Percentiles rank a stretch among this genome's conserved stretches.
Conservation (phyloP, 2,797 vertebrate species). For the Pseudocheirus occidentalis region DNA sequence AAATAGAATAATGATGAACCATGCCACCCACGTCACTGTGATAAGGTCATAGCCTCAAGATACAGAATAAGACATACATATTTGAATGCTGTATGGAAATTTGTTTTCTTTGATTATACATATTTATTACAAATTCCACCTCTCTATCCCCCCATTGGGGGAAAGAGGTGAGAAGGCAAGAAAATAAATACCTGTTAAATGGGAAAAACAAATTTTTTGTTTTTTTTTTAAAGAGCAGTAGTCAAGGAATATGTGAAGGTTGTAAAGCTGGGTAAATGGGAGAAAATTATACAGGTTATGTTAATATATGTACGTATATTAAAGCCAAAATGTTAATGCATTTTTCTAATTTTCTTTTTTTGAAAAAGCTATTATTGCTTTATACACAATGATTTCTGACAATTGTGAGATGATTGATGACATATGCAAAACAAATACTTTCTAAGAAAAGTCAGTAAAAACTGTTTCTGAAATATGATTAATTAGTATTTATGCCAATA, state of each 20-base stretch:
- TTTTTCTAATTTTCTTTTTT: background rate
- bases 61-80: too few relatives aligned
- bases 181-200: background rate
- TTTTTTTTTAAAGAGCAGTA: background rate
- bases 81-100: too few relatives aligned
- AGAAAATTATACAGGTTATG: background rate
- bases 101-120: too few relatives aligned
- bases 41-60: too few relatives aligned
- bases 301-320: background rate
- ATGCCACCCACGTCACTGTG: too few relatives aligned
- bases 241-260: background rate
- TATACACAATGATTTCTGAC: background rate
- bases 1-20: background rate
- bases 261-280: background rate
- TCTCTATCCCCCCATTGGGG: background rate
- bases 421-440: background rate
- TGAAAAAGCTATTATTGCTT: background rate
- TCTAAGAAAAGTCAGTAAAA: background rate
- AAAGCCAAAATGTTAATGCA: background rate
- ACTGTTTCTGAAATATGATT: background rate
- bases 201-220: background rate
- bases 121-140: background rate
- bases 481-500: background rate
- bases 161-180: background rate
- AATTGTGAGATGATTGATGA: background rate